Base-by-base conservation (phyloP, 2,888 invertebrate species). In the Aporophyla lueneburgensis region DNA sequence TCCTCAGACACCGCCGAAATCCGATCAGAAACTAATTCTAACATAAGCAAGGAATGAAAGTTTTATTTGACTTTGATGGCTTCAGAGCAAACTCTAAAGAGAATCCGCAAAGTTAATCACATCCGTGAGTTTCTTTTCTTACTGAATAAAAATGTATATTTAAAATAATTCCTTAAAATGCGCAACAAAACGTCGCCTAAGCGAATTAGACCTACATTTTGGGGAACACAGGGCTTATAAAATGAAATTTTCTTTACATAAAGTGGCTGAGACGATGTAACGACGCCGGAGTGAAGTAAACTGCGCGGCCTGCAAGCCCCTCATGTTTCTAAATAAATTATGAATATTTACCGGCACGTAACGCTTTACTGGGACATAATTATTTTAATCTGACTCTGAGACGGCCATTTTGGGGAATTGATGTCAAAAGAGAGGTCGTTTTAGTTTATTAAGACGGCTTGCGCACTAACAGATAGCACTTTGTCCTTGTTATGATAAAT, bases 311-410 rank as follows among this genome's bases (percentile, higher is more conserved):
- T 88, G 90, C 90, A 88, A 87, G 92, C 80, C 93, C 94, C 94
- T 94, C 93, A 93, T 94, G 94, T 93, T 94, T 94, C 93, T 93
- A 93, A 95, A 95, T 95, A 95, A 95, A 95, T 95, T 94, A 95
- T 95, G 94, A 95, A 95, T 95, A 95, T 96, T 95, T 94, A 95
- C 94, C 92, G 92, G 92, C 92, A 94, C 92, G 92, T 93, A 92
- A 94, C 92, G 93, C 92, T 94, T 94, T 95, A 94, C 94, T 93
- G 92, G 89, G 93, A 93, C 93, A 92, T 93, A 93, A 95, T 95
- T 95, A 95, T 94, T 95, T 95, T 95, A 95, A 95, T 95, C 93
- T 93, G 90, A 92, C 93, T 92, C 91, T 88, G 90, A 92, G 94
- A 94, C 89, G 92, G 93, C 91, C 92, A 93, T 95, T 94, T 94